phyloP scores from a whole-genome alignment of 2,888 invertebrate species.

The Pammene aurita region DNA sequence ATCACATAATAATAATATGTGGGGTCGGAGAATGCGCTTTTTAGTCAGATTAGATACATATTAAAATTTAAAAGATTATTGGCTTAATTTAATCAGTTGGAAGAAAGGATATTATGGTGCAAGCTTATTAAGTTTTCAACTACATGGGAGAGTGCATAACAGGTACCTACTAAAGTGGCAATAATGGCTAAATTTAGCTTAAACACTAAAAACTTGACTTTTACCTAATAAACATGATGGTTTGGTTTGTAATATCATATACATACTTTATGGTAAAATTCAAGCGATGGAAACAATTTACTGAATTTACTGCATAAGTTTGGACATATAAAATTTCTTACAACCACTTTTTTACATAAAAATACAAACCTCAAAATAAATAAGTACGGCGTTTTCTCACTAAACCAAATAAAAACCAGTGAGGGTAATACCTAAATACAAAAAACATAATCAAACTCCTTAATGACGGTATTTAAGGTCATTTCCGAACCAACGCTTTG shows the following conservation, averaged over 20 bases:
- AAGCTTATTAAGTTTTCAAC: constrained; percentile 3
- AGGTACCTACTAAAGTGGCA: too few species aligned
- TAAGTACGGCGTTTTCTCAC: constrained; percentile 69
- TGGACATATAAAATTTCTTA: too few species aligned
- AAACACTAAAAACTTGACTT: too few species aligned
- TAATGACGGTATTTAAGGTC: constrained; percentile 78
- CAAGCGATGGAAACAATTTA: too few species aligned
- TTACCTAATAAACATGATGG: too few species aligned
- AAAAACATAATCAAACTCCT: constrained; percentile 70
- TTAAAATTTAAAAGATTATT: constrained; percentile 33
- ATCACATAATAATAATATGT: constrained; percentile 9
- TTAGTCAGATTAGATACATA: constrained; percentile 28
- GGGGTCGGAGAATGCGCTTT: constrained; percentile 34
- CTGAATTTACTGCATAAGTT: too few species aligned
- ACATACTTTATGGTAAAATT: too few species aligned
- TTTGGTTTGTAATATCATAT: too few species aligned
- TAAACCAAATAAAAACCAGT: constrained; percentile 53
- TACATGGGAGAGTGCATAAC: neutral
- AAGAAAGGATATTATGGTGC: constrained; percentile 1
- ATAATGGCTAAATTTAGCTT: too few species aligned
- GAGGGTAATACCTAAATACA: constrained; percentile 34
- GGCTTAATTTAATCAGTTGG: constrained; percentile 24
- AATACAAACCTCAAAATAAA: too few species aligned
- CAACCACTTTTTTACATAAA: too few species aligned
- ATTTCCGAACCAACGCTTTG: constrained; percentile 77